Conservation (phyloP, 2,113 vertebrate species). For the Megalops atlanticus region DNA sequence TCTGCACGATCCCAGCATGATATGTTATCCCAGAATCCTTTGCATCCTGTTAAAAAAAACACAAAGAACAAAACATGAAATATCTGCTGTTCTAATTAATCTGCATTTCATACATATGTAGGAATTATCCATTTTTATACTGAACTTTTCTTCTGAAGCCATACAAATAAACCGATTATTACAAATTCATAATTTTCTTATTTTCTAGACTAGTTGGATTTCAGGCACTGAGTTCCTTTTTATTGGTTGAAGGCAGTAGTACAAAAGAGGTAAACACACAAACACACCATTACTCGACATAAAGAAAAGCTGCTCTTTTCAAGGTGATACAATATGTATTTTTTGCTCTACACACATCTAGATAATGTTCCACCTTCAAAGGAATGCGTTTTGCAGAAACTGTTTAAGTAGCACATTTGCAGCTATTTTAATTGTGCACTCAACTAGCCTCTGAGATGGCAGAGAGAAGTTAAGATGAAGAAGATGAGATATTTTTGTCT, state of each 20-base stretch:
- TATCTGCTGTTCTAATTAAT: constrained; percentile 33
- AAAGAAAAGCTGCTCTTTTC: too few relatives aligned
- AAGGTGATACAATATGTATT: too few relatives aligned
- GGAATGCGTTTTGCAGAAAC: too few relatives aligned
- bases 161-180: not conserved
- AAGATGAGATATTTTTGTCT: not conserved
- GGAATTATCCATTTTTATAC: not conserved
- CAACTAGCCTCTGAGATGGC: too few relatives aligned
- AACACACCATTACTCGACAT: too few relatives aligned
- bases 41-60: constrained; percentile 61
- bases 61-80: not conserved
- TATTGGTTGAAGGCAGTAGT: too few relatives aligned
- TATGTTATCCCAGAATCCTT: constrained; percentile 78
- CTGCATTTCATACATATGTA: constrained; percentile 17
- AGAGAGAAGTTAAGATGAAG: not conserved
- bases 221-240: too few relatives aligned
- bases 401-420: too few relatives aligned
- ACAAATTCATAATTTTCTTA: not conserved
- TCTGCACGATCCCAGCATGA: constrained; percentile 76
- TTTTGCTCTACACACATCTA: not conserved
- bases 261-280: too few relatives aligned
- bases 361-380: not conserved
- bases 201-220: too few relatives aligned
- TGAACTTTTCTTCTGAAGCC: not conserved
- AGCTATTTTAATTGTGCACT: too few relatives aligned